phyloP scores from a whole-genome alignment of 2,888 invertebrate genomes.

The Ypsolopha scabrella region DNA sequence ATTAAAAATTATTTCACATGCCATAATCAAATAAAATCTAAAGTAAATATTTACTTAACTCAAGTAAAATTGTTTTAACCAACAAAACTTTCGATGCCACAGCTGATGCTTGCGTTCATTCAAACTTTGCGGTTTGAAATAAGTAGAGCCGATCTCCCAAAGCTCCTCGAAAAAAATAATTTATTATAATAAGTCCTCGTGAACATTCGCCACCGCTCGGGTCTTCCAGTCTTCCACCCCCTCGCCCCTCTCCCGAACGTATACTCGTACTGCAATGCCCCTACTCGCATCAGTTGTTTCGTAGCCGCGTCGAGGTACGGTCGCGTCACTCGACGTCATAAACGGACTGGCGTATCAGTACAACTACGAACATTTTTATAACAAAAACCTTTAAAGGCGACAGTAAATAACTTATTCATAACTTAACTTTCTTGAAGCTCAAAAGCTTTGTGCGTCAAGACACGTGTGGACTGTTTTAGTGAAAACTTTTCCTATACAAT shows the following conservation, averaged over 20 bases:
- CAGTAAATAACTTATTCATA: not conserved
- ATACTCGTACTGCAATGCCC: conserved; percentile 58
- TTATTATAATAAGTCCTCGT: conserved; percentile 66
- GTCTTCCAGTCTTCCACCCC: conserved; percentile 48
- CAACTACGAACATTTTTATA: conserved; percentile 37
- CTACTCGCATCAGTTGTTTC: conserved; percentile 57
- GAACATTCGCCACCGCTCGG: conserved; percentile 65
- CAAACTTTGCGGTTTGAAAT: conserved; percentile 45
- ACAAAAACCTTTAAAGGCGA: not conserved
- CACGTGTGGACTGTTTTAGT: conserved; percentile 38
- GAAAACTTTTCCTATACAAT: conserved; percentile 16
- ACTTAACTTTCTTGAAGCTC: no score
- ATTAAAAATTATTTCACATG: no score
- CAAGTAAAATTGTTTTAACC: conserved; percentile 3
- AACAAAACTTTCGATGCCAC: conserved; percentile 16
- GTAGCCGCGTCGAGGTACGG: conserved; percentile 59
- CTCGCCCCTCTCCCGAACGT: conserved; percentile 39
- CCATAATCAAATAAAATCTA: no score
- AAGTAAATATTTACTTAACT: no score
- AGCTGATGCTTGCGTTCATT: conserved; percentile 46
- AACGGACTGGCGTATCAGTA: conserved; percentile 49
- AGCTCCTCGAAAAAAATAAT: conserved; percentile 62
- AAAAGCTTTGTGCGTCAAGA: not conserved
- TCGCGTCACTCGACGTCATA: conserved; percentile 56
- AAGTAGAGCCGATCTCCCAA: conserved; percentile 50